phyloP scores from a whole-genome alignment of 64 coral and sea anemone genomes.

The Stylophora pistillata region DNA sequence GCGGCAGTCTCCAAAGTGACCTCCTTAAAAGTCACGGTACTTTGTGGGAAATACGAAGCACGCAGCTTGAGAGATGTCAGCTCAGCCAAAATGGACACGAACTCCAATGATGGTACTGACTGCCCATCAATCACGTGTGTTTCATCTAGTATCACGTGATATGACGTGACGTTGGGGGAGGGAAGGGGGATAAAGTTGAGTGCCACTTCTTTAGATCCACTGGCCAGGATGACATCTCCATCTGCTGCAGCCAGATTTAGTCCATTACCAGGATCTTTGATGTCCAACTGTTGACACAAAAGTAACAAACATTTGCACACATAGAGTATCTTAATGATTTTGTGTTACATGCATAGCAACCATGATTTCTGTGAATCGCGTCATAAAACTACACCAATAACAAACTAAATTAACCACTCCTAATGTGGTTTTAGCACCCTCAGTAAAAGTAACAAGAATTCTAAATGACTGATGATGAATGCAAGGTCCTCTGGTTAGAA shows the following conservation, averaged over 20 bases:
- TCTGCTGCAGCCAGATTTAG: not conserved
- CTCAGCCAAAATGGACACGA: constrained; percentile 84
- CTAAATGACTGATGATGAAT: too few relatives aligned
- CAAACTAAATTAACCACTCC: too few relatives aligned
- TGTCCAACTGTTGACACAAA: constrained; percentile 10
- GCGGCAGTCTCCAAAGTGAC: constrained; percentile 62
- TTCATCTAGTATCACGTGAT: constrained; percentile 79
- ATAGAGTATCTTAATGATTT: not conserved
- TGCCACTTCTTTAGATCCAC: constrained; percentile 21
- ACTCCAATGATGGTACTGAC: constrained; percentile 56
- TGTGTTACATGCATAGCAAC: too few relatives aligned
- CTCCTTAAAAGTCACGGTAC: constrained; percentile 43
- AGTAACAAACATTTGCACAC: not conserved
- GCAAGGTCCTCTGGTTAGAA: too few relatives aligned
- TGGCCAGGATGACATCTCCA: constrained; percentile 55
- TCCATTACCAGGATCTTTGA: not conserved
- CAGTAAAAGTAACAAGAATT: too few relatives aligned
- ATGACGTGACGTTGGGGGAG: constrained; percentile 39
- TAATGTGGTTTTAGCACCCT: too few relatives aligned
- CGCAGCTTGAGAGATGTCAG: constrained; percentile 69
- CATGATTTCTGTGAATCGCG: too few relatives aligned
- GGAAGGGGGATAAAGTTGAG: constrained; percentile 45
- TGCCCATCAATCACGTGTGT: constrained; percentile 23
- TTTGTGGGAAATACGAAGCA: constrained; percentile 40
- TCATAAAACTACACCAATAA: too few relatives aligned